Evolutionary conservation across 1,140 invertebrate genomes (phyloP), one percentile per base, ranked within the genome.

Genomic region (Achroia grisella): DNA sequence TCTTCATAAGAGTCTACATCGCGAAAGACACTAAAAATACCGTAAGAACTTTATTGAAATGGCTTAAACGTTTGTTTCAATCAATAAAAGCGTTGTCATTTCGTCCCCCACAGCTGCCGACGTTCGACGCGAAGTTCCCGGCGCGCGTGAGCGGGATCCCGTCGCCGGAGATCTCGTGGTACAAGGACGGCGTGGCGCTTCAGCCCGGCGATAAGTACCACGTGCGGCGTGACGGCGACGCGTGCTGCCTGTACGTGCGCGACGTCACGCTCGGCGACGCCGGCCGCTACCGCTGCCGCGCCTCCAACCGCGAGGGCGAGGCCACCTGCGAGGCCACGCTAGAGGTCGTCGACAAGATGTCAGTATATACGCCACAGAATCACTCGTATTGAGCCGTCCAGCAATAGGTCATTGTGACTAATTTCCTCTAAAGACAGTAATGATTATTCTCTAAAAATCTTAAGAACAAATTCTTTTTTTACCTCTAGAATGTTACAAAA

Each of bases 101-200:
- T 23, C 17, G 2, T 23, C 17, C 43, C 56, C 62, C 71, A 32
- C 69, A 93, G 89, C 62, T 94, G 8, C 91, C 92, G 8, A 89
- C 87, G 10, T 89, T 89, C 57, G 93, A 96, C 71, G 93, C 93
- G 12, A 95, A 95, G 69, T 94, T 96, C 68, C 87, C 91, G 0
- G 93, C 93, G 2, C 89, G 93, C 4, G 91, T 98, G 2, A 91
- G 89, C 15, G 97, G 97, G 8, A 89, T 97, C 29, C 97, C 97
- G 0, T 87, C 89, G 42, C 97, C 97, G 0, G 94, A 96, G 5
- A 86, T 98, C 5, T 86, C 88, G 0, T 99, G 97, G 96, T 93
- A 90, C 64, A 94, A 91, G 71, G 90, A 96, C 70, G 93, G 92
- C 0, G 87, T 89, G 34, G 90, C 89, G 0, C 87, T 97, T 8